Percentiles rank a stretch among this genome's conserved stretches.
These are phyloP conservation scores for Andrena hattorfiana DNA, from an alignment of 2,888 invertebrate genomes.

Conservation along the genomic window DNA sequence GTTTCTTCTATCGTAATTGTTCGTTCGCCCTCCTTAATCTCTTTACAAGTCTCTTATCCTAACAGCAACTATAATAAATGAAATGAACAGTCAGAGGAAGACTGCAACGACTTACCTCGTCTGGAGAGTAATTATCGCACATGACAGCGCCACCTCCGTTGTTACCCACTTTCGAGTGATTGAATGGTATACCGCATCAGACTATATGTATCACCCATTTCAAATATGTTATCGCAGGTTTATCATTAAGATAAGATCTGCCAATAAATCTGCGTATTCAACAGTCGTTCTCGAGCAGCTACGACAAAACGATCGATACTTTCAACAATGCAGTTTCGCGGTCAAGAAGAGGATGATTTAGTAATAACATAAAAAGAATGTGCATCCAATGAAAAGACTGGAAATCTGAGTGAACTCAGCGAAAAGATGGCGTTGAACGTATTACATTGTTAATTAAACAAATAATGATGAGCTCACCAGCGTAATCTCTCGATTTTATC, in stretches of 20 bases:
- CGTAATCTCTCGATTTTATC: neutral
- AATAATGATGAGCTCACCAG: neutral
- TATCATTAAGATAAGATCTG: no score
- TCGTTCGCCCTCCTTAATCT: no score
- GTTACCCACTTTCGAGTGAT: slow-evolving; percentile 29
- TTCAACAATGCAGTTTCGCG: no score
- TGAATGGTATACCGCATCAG: neutral
- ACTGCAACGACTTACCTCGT: slow-evolving; percentile 63
- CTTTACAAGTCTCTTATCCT: neutral
- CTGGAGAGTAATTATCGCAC: slow-evolving; percentile 64
- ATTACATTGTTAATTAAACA: neutral
- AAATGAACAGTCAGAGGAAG: neutral
- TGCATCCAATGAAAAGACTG: no score
- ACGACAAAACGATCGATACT: no score
- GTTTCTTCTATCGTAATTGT: no score
- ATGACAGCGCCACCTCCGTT: slow-evolving; percentile 64
- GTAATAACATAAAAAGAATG: no score
- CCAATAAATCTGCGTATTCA: no score
- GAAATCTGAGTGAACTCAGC: no score
- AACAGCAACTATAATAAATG: neutral
- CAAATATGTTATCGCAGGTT: neutral
- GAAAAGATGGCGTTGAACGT: neutral
- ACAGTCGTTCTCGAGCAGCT: no score
- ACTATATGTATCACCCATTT: neutral
- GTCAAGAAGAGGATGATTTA: no score